Evolutionary conservation across 2,113 vertebrate species (phyloP).

Genomic region (Syrrhaptes paradoxus): DNA sequence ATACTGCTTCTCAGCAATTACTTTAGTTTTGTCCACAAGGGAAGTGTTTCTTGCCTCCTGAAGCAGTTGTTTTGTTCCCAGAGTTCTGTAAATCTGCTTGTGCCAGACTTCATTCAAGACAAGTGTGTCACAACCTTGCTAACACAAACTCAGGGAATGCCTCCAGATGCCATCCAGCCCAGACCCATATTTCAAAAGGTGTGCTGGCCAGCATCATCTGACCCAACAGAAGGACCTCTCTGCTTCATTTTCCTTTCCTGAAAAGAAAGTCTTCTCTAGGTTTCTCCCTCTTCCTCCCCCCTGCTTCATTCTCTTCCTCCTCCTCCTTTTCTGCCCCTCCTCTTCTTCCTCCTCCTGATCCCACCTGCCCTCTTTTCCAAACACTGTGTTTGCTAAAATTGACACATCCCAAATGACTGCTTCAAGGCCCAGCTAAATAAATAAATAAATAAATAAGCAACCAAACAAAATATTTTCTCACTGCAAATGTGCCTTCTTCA

Average conservation of each 20-base stretch:
- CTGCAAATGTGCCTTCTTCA: not conserved
- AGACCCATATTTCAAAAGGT: not conserved
- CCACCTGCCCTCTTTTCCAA: not conserved
- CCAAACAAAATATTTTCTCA: not conserved
- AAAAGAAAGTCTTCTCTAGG: not conserved
- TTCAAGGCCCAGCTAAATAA: not conserved
- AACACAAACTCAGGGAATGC: not conserved
- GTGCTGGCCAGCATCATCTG: not conserved
- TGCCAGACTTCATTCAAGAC: not conserved
- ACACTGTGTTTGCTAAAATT: not conserved
- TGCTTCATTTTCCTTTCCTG: not conserved
- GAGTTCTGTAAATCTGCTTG: not conserved
- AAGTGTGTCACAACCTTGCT: not conserved
- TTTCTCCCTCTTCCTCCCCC: not conserved
- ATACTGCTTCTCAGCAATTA: not conserved
- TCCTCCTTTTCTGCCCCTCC: not conserved
- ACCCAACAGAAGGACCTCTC: accelerated
- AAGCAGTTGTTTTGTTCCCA: not conserved
- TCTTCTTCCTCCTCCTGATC: not conserved
- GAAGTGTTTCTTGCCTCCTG: not conserved
- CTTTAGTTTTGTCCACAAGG: not conserved
- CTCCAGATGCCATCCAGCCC: not conserved
- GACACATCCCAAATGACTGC: not conserved
- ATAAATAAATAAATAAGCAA: not conserved
- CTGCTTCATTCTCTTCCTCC: no score